phyloP scores from a whole-genome alignment of 2,113 vertebrate species.

The Oncorhynchus kisutch region DNA sequence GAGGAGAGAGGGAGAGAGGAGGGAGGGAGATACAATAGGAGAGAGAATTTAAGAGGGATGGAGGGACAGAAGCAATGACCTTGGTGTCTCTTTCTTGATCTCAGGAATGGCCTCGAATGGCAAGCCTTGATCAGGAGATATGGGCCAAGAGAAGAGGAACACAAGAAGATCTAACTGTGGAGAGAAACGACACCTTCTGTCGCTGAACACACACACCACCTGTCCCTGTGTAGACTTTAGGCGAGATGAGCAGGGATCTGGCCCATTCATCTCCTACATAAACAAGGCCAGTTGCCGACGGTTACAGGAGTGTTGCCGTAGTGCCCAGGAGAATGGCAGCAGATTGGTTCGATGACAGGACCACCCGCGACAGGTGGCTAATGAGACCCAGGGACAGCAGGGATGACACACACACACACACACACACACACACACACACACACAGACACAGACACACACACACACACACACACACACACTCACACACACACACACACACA shows the following conservation, averaged over 20 bases:
- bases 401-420: background rate
- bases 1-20: no score
- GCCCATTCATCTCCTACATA: conserved; percentile 59
- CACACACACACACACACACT: background rate
- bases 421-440: background rate
- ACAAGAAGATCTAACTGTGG: background rate
- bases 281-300: conserved; percentile 62
- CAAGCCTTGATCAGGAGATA: background rate
- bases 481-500: background rate
- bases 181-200: background rate
- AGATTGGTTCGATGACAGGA: conserved; percentile 18
- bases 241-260: conserved; percentile 54
- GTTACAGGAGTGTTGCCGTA: conserved; percentile 49
- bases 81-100: background rate
- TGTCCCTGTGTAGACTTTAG: conserved; percentile 59
- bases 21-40: no score
- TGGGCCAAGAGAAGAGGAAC: background rate
- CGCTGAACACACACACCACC: conserved; percentile 34
- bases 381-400: conserved; percentile 19
- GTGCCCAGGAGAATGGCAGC: conserved; percentile 28
- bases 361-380: conserved; percentile 45
- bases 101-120: background rate
- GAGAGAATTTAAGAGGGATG: background rate
- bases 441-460: background rate
- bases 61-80: background rate